A percentile compares a stretch with the other conserved stretches of the same genome.
These are phyloP conservation scores for Megastigmus dorsalis DNA, from an alignment of 2,888 invertebrate species.

Conservation along the genomic window DNA sequence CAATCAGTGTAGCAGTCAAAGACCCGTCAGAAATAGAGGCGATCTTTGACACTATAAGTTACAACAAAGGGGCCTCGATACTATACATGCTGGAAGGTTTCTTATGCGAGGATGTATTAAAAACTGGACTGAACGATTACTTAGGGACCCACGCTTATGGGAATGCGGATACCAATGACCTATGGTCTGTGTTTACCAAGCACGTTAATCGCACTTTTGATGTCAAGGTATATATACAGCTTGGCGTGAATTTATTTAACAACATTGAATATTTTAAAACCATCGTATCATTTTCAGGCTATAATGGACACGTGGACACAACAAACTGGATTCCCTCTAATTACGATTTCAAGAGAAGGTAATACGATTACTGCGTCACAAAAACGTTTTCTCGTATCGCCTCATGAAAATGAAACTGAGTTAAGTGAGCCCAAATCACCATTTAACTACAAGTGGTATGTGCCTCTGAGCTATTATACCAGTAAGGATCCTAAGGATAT, in stretches of 20 bases:
- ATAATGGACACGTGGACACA: constrained; percentile 89
- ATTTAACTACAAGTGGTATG: constrained; percentile 83
- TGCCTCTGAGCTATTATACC: constrained; percentile 86
- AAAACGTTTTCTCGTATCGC: constrained; percentile 78
- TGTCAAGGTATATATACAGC: constrained; percentile 76
- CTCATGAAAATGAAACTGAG: constrained; percentile 76
- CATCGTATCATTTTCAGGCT: too few species aligned
- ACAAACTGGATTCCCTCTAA: constrained; percentile 88
- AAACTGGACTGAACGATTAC: constrained; percentile 81
- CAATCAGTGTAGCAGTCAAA: constrained; percentile 81
- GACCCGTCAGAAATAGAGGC: constrained; percentile 84
- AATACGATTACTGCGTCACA: constrained; percentile 81
- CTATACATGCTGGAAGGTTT: constrained; percentile 84
- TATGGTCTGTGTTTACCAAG: constrained; percentile 85
- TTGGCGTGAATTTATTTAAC: constrained; percentile 5
- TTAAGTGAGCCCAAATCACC: constrained; percentile 74
- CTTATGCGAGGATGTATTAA: constrained; percentile 79
- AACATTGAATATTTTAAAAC: constrained; percentile 51
- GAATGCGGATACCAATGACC: constrained; percentile 86
- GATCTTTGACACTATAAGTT: constrained; percentile 85
- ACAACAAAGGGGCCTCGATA: constrained; percentile 84
- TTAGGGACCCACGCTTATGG: constrained; percentile 81
- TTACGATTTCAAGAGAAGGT: constrained; percentile 80
- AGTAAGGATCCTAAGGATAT: constrained; percentile 78
- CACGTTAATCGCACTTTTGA: constrained; percentile 79